Evolutionary conservation across 2,797 vertebrate species (phyloP).

Genomic region (Hyperoplus lanceolatus): DNA sequence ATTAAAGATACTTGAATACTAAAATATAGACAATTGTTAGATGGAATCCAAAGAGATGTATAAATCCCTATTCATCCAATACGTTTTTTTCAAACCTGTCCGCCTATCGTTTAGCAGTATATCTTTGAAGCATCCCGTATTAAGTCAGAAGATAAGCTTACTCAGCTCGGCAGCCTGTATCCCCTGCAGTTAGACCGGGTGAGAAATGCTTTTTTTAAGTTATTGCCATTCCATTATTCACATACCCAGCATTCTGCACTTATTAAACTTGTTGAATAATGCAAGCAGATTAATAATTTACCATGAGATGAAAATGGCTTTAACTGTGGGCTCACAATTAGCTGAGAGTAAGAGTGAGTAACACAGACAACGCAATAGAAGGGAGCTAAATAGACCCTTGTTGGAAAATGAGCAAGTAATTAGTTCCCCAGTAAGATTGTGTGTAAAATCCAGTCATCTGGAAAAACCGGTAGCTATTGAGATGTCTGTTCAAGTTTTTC

Average conservation of each 20-base stretch:
- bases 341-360: constrained; percentile 8
- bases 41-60: neutral
- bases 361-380: neutral
- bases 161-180: constrained; percentile 5
- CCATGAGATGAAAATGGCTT: constrained; percentile 71
- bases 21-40: neutral
- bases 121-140: constrained; percentile 3
- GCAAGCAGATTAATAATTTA: constrained; percentile 79
- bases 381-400: neutral
- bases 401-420: neutral
- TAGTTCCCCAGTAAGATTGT: no score
- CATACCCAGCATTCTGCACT: constrained; percentile 74
- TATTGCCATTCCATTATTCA: constrained; percentile 77
- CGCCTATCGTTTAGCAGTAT: neutral
- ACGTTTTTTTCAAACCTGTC: neutral
- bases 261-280: constrained; percentile 82
- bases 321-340: constrained; percentile 66
- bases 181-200: constrained; percentile 27
- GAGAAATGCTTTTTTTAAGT: constrained; percentile 66
- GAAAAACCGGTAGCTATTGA: no score
- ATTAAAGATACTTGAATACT: no score
- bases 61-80: neutral
- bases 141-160: neutral
- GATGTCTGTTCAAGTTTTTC: no score
- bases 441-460: no score